Base-by-base conservation (phyloP, 92 coral and sea anemone genomes). In the Zoanthus sansibaricus region DNA sequence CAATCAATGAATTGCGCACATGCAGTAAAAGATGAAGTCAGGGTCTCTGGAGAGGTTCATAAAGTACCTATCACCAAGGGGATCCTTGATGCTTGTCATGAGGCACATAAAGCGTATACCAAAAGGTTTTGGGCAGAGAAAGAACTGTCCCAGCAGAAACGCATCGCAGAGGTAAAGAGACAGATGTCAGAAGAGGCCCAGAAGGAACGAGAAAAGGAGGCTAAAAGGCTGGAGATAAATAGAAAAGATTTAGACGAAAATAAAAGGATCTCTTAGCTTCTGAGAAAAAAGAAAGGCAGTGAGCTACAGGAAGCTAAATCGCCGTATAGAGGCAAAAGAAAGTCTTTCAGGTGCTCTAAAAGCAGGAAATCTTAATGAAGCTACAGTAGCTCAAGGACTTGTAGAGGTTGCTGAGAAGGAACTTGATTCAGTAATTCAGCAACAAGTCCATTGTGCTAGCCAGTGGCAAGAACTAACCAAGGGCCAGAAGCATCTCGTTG, bases 221-320 rank as follows among this genome's bases (percentile, higher is more conserved):
- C 76, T 72, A 72, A 72, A 52, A 72, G 76, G 52, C 76, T 72
- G 76, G 76, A 72, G 76, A 72, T 8, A 72, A 72, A 8, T 37
- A 72, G 52, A 8, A 72, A 11, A 72, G 42, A 72, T 72, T 8
- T 15, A 72, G 76, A 72, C 51, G 20, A 69, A 72, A 72, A 72
- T 20, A 72, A 72, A 72, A 72, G 76, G 52, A 72, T 1, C 76
- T 72, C 76, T 72, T 37, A 72, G 42, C 52, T 72, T 72, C 76
- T 72, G 76, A 72, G 76, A 72, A 37, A 72, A 72, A 14, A n/a
- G 52, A 72, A 72, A 72, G 76, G 76, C 52, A 72, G 76, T 72
- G 76, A 72, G 76, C 76, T 72, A 72, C 76, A 72, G 46, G 76
- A 51, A 72, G 51, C 76, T 72, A 72, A 72, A 37, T 72, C 52